A percentile compares a stretch with the other conserved stretches of the same genome.
phyloP scores from a whole-genome alignment of 2,113 vertebrate species.

The Xyliphius kryptos region DNA sequence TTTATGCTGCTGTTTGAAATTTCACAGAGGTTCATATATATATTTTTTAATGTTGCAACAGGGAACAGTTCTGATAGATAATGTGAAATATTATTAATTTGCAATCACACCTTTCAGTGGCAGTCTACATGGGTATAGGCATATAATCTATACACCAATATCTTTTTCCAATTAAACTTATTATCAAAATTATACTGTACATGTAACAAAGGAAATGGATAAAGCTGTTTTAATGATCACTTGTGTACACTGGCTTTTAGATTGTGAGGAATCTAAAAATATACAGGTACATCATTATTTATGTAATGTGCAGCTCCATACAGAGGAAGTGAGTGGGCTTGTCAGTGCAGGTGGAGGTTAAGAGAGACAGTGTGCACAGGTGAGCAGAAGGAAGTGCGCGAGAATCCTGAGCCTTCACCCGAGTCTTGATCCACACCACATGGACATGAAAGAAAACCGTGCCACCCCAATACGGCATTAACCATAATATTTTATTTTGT shows the following conservation, averaged over 20 bases:
- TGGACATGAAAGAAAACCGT: too few relatives aligned
- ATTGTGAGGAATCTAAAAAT: too few relatives aligned
- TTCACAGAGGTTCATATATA: slow-evolving; percentile 57
- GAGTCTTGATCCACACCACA: too few relatives aligned
- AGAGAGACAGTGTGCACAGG: too few relatives aligned
- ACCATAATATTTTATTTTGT: too few relatives aligned
- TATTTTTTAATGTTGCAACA: slow-evolving; percentile 61
- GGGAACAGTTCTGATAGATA: slow-evolving; percentile 55
- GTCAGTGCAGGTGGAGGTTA: too few relatives aligned
- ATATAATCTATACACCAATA: slow-evolving; percentile 38
- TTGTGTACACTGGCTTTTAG: background rate
- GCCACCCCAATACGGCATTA: too few relatives aligned
- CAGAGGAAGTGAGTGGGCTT: too few relatives aligned
- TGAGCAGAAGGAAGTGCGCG: too few relatives aligned
- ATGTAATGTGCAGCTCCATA: too few relatives aligned
- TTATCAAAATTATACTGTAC: slow-evolving; percentile 54
- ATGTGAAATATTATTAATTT: slow-evolving; percentile 40
- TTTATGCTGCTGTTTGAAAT: slow-evolving; percentile 60
- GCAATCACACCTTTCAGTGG: slow-evolving; percentile 47
- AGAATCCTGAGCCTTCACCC: too few relatives aligned
- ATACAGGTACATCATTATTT: too few relatives aligned
- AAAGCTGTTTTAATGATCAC: background rate
- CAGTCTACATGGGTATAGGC: slow-evolving; percentile 48
- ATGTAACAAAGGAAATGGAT: slow-evolving; percentile 44
- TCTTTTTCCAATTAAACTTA: slow-evolving; percentile 50